A percentile compares a stretch with the other conserved stretches of the same genome.
phyloP scores from a whole-genome alignment of 2,888 invertebrate species.

The Norana najaformis region DNA sequence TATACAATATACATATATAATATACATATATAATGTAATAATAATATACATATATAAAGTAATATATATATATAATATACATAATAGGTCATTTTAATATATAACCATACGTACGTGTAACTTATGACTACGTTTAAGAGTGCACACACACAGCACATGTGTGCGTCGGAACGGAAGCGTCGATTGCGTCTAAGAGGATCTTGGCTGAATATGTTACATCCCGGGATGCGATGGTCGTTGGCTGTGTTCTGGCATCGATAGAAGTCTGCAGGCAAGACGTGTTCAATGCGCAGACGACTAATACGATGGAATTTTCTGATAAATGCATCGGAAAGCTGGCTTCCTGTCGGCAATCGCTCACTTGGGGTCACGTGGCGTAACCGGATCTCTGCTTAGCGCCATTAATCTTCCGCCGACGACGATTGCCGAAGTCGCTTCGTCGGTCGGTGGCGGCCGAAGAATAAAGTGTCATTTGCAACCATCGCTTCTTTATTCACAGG shows the following conservation, averaged over 20 bases:
- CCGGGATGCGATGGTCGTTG: not conserved
- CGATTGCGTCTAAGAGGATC: too few relatives aligned
- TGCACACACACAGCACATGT: too few relatives aligned
- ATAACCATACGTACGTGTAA: too few relatives aligned
- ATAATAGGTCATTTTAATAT: too few relatives aligned
- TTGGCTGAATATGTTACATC: not conserved
- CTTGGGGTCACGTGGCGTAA: constrained; percentile 1
- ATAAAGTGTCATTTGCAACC: not conserved
- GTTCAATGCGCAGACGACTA: not conserved
- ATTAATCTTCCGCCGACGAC: constrained; percentile 13
- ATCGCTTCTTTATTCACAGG: not conserved
- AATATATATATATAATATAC: too few relatives aligned
- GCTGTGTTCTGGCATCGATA: not conserved
- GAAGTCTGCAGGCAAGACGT: not conserved
- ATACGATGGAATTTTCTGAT: not conserved
- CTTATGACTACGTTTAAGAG: too few relatives aligned
- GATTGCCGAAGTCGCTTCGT: not conserved
- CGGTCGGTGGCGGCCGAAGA: not conserved
- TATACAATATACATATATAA: too few relatives aligned
- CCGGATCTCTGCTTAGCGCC: not conserved
- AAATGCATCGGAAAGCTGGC: not conserved
- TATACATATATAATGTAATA: too few relatives aligned
- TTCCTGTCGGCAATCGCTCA: not conserved
- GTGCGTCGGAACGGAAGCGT: too few relatives aligned
- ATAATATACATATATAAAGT: too few relatives aligned